A percentile compares a stretch with the other conserved stretches of the same genome.
These are phyloP conservation scores for Atractosteus spatula DNA, from an alignment of 2,113 vertebrate genomes.

Conservation along the genomic window DNA sequence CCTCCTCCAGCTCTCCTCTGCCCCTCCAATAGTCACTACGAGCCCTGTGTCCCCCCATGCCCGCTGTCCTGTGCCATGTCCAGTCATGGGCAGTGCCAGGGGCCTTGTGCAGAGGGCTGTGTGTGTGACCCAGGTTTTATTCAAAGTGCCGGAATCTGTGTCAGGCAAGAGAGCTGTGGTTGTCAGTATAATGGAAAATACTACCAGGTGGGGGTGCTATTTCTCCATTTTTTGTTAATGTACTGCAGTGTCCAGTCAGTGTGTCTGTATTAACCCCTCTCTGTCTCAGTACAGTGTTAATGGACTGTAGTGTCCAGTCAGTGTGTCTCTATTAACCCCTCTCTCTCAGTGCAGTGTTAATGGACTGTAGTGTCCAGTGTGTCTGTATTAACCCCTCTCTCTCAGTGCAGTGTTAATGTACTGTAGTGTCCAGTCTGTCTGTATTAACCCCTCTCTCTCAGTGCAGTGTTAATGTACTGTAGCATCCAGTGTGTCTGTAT, in stretches of 20 bases:
- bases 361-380: too few relatives aligned
- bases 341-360: not conserved
- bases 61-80: conserved; percentile 48
- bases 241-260: too few relatives aligned
- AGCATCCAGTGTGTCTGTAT: not conserved
- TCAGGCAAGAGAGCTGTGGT: conserved; percentile 54
- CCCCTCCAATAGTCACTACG: conserved; percentile 63
- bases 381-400: not conserved
- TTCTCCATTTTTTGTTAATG: not conserved
- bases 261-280: not conserved
- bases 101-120: conserved; percentile 61
- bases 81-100: conserved; percentile 45
- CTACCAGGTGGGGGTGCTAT: conserved; percentile 52
- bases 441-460: not conserved
- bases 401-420: too few relatives aligned
- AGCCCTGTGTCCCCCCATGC: conserved; percentile 52
- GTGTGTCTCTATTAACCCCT: not conserved
- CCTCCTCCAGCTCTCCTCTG: conserved; percentile 51
- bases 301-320: too few relatives aligned
- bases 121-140: conserved; percentile 64
- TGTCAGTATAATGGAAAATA: conserved; percentile 59
- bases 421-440: not conserved
- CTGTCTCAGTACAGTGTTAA: not conserved
- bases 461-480: too few relatives aligned
- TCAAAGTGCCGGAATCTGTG: conserved; percentile 62